Evolutionary conservation across 2,888 invertebrate species (phyloP).

Genomic region (Atrina japonica): DNA sequence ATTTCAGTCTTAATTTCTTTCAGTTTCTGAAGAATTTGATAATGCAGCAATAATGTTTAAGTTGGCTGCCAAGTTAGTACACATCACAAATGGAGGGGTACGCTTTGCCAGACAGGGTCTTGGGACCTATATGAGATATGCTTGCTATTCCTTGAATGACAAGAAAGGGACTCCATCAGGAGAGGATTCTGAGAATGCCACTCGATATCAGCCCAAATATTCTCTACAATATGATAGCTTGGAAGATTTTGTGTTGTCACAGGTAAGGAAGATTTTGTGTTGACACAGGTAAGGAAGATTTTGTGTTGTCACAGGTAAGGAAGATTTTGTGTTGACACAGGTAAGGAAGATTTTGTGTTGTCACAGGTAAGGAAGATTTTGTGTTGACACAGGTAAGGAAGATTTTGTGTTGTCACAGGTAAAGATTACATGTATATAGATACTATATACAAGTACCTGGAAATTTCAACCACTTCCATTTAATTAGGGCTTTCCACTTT

Average conservation of each 20-base stretch:
- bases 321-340: too few species aligned
- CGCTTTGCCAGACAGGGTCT: slow-evolving; percentile 50
- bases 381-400: too few species aligned
- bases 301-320: too few species aligned
- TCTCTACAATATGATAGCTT: slow-evolving; percentile 53
- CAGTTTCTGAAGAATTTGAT: slow-evolving; percentile 4
- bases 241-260: slow-evolving; percentile 57
- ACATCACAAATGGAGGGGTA: slow-evolving; percentile 58
- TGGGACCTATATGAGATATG: slow-evolving; percentile 58
- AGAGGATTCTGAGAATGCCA: slow-evolving; percentile 37
- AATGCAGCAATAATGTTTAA: slow-evolving; percentile 55
- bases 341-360: too few species aligned
- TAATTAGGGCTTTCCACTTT: too few species aligned
- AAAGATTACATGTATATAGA: too few species aligned
- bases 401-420: too few species aligned
- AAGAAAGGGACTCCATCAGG: slow-evolving; percentile 56
- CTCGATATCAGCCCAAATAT: slow-evolving; percentile 56
- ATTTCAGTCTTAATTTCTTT: not conserved
- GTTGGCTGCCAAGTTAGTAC: slow-evolving; percentile 53
- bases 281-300: too few species aligned
- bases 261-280: slow-evolving; percentile 52
- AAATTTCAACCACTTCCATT: too few species aligned
- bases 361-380: too few species aligned
- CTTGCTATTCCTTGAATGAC: slow-evolving; percentile 60
- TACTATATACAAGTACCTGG: too few species aligned